These are phyloP conservation scores for Dunckerocampus dactyliophorus DNA, from an alignment of 2,113 vertebrate species.

Conservation along the genomic window DNA sequence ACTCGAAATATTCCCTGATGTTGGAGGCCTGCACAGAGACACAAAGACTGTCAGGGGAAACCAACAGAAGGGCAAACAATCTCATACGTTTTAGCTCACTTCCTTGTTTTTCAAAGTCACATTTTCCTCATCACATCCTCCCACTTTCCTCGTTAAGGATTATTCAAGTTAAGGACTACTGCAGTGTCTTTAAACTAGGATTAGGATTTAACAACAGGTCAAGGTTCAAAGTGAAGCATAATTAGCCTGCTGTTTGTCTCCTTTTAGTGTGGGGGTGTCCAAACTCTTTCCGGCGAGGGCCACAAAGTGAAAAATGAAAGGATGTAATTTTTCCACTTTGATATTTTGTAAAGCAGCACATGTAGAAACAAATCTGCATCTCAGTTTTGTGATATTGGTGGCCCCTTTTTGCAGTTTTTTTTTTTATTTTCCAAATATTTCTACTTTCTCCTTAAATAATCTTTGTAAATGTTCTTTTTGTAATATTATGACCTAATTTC, in stretches of 20 bases:
- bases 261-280: no score
- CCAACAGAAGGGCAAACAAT: not conserved
- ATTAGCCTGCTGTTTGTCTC: conserved; percentile 34
- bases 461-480: no score
- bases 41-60: conserved; percentile 5
- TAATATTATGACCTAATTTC: no score
- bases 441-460: no score
- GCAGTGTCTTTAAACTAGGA: conserved; percentile 40
- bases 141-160: conserved; percentile 54
- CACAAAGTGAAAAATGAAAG: no score
- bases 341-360: no score
- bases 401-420: no score
- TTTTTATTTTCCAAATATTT: no score
- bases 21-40: conserved; percentile 81
- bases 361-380: no score
- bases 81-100: not conserved
- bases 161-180: conserved; percentile 39
- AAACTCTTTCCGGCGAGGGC: no score
- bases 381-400: no score
- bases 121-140: conserved; percentile 35
- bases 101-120: conserved; percentile 27
- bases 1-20: conserved; percentile 98
- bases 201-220: conserved; percentile 56
- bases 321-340: no score
- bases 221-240: conserved; percentile 32